Evolutionary conservation across 2,888 invertebrate genomes (phyloP).

Genomic region (Helleia helle): DNA sequence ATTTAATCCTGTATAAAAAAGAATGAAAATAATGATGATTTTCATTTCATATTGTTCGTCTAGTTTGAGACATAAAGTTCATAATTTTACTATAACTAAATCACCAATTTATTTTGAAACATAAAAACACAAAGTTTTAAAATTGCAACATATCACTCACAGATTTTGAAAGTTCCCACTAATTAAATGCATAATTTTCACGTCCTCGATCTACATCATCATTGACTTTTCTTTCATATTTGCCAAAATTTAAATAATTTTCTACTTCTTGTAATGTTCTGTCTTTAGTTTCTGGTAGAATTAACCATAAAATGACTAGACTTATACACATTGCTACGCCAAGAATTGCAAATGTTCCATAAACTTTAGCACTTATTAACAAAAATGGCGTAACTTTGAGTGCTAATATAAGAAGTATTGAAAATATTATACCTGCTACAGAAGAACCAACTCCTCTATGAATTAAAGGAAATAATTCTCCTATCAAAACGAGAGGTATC

Average conservation of each 20-base stretch:
- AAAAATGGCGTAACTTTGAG: slow-evolving; percentile 38
- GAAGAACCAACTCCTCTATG: slow-evolving; percentile 39
- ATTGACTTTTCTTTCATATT: slow-evolving; percentile 20
- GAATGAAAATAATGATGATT: too few species aligned
- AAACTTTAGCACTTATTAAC: slow-evolving; percentile 30
- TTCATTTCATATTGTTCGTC: too few species aligned
- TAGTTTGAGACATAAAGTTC: too few species aligned
- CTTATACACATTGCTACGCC: slow-evolving; percentile 27
- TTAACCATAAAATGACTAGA: slow-evolving; percentile 23
- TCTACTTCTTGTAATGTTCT: slow-evolving; percentile 33
- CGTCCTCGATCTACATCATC: too few species aligned
- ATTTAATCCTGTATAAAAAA: too few species aligned
- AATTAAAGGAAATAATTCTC: slow-evolving; percentile 45
- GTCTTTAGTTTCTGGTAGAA: slow-evolving; percentile 33
- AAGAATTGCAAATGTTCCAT: slow-evolving; percentile 44
- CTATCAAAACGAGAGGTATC: slow-evolving; percentile 43
- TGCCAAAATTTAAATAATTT: slow-evolving; percentile 32
- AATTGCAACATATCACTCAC: too few species aligned
- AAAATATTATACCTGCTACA: slow-evolving; percentile 30
- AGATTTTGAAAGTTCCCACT: too few species aligned
- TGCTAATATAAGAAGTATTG: slow-evolving; percentile 28
- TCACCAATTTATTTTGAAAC: too few species aligned
- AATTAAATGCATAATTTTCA: too few species aligned
- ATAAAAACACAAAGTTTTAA: too few species aligned
- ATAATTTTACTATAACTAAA: too few species aligned